These are phyloP conservation scores for Rallus limicola DNA, from an alignment of 2,113 vertebrate species.

Conservation along the genomic window DNA sequence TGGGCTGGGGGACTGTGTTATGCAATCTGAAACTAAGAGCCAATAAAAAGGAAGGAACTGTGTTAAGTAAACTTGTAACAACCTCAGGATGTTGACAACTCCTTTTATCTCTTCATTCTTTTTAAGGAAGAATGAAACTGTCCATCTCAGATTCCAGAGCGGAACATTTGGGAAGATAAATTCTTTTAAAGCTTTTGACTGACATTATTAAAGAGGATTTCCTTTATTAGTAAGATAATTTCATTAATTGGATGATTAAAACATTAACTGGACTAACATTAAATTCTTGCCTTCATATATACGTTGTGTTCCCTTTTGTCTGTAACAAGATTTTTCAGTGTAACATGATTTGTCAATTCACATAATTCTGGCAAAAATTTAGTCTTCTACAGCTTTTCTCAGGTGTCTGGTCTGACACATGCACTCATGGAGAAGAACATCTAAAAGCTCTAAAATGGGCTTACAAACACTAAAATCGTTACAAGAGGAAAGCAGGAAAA, in stretches of 20 bases:
- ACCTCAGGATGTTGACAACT: rapidly evolving
- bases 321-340: neutral
- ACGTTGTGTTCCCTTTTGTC: neutral
- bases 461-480: neutral
- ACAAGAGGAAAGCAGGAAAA: neutral
- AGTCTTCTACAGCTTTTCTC: neutral
- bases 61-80: neutral
- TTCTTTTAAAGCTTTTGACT: neutral
- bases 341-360: neutral
- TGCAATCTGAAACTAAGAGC: neutral
- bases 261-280: neutral
- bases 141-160: neutral
- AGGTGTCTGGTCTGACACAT: neutral
- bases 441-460: neutral
- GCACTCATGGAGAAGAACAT: neutral
- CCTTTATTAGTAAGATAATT: neutral
- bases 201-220: neutral
- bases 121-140: neutral
- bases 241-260: neutral
- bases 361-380: neutral
- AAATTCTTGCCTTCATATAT: neutral
- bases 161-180: neutral
- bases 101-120: neutral
- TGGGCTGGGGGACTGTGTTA: rapidly evolving
- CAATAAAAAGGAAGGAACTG: neutral